These are phyloP conservation scores for Lamprotornis superbus DNA, from an alignment of 2,113 vertebrate species.

Conservation along the genomic window DNA sequence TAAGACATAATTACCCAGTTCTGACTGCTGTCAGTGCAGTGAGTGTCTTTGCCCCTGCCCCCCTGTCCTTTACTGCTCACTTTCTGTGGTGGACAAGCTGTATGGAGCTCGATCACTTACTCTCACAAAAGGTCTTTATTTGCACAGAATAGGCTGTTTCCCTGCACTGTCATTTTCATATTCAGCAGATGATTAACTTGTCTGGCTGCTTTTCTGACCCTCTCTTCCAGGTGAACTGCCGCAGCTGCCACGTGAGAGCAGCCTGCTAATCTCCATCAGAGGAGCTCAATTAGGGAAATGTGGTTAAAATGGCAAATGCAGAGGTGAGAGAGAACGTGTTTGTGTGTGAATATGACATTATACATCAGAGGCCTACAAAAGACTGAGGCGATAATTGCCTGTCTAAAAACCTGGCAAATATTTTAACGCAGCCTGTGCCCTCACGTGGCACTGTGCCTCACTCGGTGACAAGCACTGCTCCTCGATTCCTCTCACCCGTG, in stretches of 20 bases:
- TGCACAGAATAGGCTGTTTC: not conserved
- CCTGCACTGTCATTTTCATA: not conserved
- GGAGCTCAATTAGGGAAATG: not conserved
- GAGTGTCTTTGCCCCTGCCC: accelerated
- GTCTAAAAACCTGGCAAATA: not conserved
- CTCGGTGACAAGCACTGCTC: not conserved
- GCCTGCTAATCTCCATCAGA: not conserved
- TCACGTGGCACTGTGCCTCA: not conserved
- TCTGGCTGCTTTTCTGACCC: not conserved
- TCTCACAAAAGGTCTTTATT: not conserved
- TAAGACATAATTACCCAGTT: not conserved
- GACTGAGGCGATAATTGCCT: slow-evolving; percentile 32
- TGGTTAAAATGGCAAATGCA: slow-evolving; percentile 10
- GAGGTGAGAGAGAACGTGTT: not conserved
- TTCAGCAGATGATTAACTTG: not conserved
- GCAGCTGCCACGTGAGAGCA: not conserved
- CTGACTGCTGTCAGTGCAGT: not conserved
- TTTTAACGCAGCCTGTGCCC: not conserved
- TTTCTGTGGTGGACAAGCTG: not conserved
- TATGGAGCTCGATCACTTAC: not conserved
- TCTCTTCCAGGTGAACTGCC: slow-evolving; percentile 6
- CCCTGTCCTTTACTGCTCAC: not conserved
- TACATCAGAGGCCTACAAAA: not conserved
- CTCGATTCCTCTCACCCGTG: not conserved
- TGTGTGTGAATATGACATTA: not conserved